Evolutionary conservation across 2,113 vertebrate species (phyloP).

Genomic region (Dryoscopus gambensis): DNA sequence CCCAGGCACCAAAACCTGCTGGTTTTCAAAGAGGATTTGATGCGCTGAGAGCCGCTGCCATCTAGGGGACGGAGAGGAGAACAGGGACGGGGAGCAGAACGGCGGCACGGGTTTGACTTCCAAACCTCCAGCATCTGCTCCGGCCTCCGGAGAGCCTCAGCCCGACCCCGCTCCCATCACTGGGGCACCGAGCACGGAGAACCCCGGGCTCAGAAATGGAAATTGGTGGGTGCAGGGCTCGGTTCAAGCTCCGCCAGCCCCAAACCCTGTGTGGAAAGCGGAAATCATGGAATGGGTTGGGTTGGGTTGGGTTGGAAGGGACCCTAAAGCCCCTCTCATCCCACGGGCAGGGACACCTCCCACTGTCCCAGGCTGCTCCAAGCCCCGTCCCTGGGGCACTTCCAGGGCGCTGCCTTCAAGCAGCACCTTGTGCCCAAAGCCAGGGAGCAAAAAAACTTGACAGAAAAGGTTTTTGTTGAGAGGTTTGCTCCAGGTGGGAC

Average conservation of each 20-base stretch:
- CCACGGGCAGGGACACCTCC: not conserved
- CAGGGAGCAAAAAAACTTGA: not conserved
- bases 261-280: fast-evolving
- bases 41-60: slow-evolving; percentile 52
- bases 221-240: fast-evolving
- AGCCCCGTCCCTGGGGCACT: not conserved
- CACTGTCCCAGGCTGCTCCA: not conserved
- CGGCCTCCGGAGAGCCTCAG: not conserved
- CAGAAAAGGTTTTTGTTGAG: fast-evolving
- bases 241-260: not conserved
- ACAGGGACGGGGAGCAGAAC: not conserved
- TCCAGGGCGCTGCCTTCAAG: not conserved
- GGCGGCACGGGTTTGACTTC: not conserved
- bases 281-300: not conserved
- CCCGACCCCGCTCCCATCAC: fast-evolving
- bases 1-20: not conserved
- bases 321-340: not conserved
- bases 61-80: slow-evolving; percentile 12
- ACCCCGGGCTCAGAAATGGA: fast-evolving
- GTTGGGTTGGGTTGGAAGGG: not conserved
- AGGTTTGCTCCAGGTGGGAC: too few relatives aligned
- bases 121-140: not conserved
- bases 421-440: not conserved
- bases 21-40: not conserved
- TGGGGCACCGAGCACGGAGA: fast-evolving